Conservation (phyloP, 1,140 invertebrate genomes). For the Saccostrea cuccullata region DNA sequence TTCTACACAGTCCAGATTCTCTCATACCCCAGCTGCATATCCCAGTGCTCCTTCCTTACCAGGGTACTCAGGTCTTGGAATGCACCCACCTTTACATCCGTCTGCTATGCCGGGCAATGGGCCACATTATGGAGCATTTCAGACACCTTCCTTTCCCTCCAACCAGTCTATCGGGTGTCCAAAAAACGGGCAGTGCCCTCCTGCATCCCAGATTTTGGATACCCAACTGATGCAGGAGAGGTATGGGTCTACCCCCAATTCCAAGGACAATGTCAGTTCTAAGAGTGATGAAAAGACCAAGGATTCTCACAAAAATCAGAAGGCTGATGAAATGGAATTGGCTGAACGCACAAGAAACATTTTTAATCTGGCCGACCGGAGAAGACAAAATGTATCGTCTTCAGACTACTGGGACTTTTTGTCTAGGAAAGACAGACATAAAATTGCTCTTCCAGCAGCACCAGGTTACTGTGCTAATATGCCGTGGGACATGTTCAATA, state of each 20-base stretch:
- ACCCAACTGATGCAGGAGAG: conserved; percentile 66
- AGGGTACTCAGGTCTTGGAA: conserved; percentile 49
- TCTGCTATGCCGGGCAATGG: conserved; percentile 23
- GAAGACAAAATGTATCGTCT: neutral
- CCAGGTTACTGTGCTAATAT: conserved; percentile 11
- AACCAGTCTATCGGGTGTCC: conserved; percentile 65
- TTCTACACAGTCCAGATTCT: conserved; percentile 41
- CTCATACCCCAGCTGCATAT: conserved; percentile 12
- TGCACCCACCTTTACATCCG: conserved; percentile 39
- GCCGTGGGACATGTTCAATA: conserved; percentile 33
- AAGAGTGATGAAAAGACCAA: conserved; percentile 2
- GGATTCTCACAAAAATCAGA: neutral
- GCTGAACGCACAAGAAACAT: conserved; percentile 5
- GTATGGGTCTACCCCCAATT: conserved; percentile 58
- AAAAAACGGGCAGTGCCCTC: conserved; percentile 68
- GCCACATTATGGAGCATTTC: conserved; percentile 48
- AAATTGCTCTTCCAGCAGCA: neutral
- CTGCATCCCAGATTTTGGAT: conserved; percentile 66
- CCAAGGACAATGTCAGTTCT: conserved; percentile 48
- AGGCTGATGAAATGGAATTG: conserved; percentile 17
- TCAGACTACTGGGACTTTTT: neutral
- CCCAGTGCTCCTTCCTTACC: neutral
- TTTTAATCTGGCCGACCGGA: neutral
- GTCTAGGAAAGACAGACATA: conserved; percentile 1
- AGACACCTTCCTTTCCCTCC: conserved; percentile 50